phyloP scores from a whole-genome alignment of 2,888 invertebrate genomes.

The Phalera bucephala region DNA sequence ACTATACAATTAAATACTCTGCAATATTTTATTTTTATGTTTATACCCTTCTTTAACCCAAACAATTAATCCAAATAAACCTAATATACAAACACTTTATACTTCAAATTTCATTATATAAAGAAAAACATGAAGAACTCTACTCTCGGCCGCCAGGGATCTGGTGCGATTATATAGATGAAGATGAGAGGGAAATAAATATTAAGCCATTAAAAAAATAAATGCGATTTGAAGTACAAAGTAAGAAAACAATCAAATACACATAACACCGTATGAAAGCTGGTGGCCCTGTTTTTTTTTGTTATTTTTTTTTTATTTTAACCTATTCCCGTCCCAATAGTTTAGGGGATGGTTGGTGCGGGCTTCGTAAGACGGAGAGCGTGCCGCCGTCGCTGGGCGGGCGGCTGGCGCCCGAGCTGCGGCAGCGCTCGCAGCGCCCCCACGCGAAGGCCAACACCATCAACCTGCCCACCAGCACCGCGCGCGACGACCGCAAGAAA shows the following conservation, averaged over 20 bases:
- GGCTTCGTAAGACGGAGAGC: conserved; percentile 72
- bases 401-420: conserved; percentile 57
- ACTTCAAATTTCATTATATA: conserved; percentile 2
- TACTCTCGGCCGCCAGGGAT: too few species aligned
- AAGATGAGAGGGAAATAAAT: too few species aligned
- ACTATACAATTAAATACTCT: background rate
- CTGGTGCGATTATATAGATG: too few species aligned
- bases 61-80: too few species aligned
- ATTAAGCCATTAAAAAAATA: background rate
- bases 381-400: conserved; percentile 67
- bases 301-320: conserved; percentile 50
- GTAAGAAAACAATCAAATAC: conserved; percentile 9
- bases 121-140: background rate
- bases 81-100: conserved; percentile 14
- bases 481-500: conserved; percentile 60
- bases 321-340: conserved; percentile 63
- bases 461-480: conserved; percentile 79
- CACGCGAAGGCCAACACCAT: conserved; percentile 83
- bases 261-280: conserved; percentile 32
- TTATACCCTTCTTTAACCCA: background rate
- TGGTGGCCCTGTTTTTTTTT: conserved; percentile 53
- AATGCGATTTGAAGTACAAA: conserved; percentile 10
- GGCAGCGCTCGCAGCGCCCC: conserved; percentile 63
- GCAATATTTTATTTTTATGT: background rate
- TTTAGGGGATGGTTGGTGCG: conserved; percentile 64